Base-by-base conservation (phyloP, 2,113 vertebrate species). In the Clarias gariepinus region DNA sequence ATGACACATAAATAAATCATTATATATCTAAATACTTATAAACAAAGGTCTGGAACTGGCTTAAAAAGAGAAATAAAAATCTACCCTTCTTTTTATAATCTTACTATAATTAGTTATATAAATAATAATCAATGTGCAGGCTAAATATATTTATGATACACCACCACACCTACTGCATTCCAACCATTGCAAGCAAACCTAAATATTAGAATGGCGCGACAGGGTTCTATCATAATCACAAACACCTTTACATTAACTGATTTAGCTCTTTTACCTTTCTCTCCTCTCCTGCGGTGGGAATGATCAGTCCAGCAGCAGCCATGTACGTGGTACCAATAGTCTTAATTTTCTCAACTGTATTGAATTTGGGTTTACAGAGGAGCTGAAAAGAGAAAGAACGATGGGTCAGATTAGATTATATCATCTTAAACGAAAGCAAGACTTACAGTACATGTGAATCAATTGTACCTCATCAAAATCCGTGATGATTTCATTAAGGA, bases 261-360 rank as follows among this genome's bases (percentile, higher is more conserved):
- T 1, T 33, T 15, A 21, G 4, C 25, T 28, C 1, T 12, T 71
- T 71, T 61, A 95, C 95, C 91, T 83, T 96, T 89, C 85, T 93
- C 88, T 91, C 95, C 66, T 94, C 93, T 11, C 36, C 71, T 28
- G 87, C 36, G 68, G 89, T 87, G 55, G 84, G 74, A 13, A 89
- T 86, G 21, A 88, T 96, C 85, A 97, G 93, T 16, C 97, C 96
- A 0, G 95, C 95, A 3, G 96, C 96, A 0, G 96, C 97, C 97
- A 97, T 97, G 94, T 97, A 97, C 1, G 96, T 97, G 86, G 96
- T 97, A 83, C 96, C 94, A 0, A 98, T 96, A 13, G 97, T 98
- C 93, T 98, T 98, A 23, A 98, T 97, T 91, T 98, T 98, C 92
- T 97, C 96, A 53, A 98, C 96, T 0, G 95, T 94, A 3, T 94